A percentile compares a stretch with the other conserved stretches of the same genome.
Evolutionary conservation across 2,113 vertebrate genomes (phyloP).

Genomic region (Edolisoma coerulescens): DNA sequence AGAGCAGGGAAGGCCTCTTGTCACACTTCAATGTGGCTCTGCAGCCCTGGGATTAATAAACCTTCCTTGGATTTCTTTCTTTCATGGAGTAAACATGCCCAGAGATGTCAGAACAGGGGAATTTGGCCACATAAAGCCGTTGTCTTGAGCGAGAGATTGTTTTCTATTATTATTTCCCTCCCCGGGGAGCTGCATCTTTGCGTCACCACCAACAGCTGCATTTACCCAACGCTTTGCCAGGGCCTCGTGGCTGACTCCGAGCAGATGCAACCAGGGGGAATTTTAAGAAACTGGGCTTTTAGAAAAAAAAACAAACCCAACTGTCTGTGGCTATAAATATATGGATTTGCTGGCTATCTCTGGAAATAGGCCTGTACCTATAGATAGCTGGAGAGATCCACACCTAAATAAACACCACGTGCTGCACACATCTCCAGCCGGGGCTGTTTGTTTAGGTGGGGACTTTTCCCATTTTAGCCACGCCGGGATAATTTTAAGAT

Average conservation of each 20-base stretch:
- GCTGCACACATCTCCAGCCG: background rate
- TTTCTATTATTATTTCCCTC: conserved; percentile 43
- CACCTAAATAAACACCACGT: background rate
- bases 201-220: conserved; percentile 42
- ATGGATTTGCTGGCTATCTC: background rate
- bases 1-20: background rate
- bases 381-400: background rate
- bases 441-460: background rate
- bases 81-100: background rate
- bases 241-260: background rate
- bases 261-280: background rate
- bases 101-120: background rate
- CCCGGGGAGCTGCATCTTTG: conserved; percentile 6
- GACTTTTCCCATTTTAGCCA: background rate
- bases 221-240: background rate
- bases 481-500: background rate
- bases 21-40: background rate
- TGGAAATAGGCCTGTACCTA: background rate
- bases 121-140: background rate
- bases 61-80: background rate
- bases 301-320: background rate
- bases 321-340: background rate
- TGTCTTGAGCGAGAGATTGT: background rate
- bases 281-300: background rate
- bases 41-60: background rate